These are phyloP conservation scores for Sphenodon punctatus DNA, from an alignment of 2,797 vertebrate genomes.

Conservation along the genomic window DNA sequence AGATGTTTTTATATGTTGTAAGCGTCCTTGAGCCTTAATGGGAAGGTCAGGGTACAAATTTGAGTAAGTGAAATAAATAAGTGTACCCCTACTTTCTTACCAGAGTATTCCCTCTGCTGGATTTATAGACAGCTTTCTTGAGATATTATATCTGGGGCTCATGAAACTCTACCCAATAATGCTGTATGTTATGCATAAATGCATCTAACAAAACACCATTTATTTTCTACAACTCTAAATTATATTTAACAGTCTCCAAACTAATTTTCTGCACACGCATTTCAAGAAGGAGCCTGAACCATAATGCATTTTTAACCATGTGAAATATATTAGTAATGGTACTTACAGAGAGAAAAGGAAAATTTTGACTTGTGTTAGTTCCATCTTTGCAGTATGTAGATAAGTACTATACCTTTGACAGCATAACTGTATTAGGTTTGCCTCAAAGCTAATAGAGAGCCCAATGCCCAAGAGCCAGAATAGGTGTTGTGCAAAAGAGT, in stretches of 20 bases:
- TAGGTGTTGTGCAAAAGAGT: not conserved
- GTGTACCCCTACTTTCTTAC: rapidly evolving
- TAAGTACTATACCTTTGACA: conserved; percentile 42
- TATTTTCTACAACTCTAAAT: conserved; percentile 52
- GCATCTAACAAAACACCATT: conserved; percentile 29
- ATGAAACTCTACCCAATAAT: conserved; percentile 44
- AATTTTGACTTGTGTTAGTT: conserved; percentile 50
- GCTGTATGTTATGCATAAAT: conserved; percentile 50
- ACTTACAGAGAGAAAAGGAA: conserved; percentile 47
- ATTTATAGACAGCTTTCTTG: conserved; percentile 13
- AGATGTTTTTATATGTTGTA: too few relatives aligned
- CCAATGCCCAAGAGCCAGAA: not conserved
- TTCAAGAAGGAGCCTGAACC: conserved; percentile 40
- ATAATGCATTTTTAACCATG: conserved; percentile 49
- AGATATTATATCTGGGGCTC: conserved; percentile 18
- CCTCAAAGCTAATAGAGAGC: not conserved
- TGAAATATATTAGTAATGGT: conserved; percentile 63
- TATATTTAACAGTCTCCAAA: conserved; percentile 28
- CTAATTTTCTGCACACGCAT: conserved; percentile 29
- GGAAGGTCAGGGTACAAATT: too few relatives aligned
- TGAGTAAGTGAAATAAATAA: too few relatives aligned
- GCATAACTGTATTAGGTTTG: conserved; percentile 18
- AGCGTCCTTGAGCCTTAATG: too few relatives aligned
- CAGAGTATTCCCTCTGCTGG: not conserved
- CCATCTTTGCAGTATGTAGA: conserved; percentile 34